Evolutionary conservation across 2,888 invertebrate species (phyloP), one percentile per base, ranked within the genome.

Genomic region (Limnephilus rhombicus): DNA sequence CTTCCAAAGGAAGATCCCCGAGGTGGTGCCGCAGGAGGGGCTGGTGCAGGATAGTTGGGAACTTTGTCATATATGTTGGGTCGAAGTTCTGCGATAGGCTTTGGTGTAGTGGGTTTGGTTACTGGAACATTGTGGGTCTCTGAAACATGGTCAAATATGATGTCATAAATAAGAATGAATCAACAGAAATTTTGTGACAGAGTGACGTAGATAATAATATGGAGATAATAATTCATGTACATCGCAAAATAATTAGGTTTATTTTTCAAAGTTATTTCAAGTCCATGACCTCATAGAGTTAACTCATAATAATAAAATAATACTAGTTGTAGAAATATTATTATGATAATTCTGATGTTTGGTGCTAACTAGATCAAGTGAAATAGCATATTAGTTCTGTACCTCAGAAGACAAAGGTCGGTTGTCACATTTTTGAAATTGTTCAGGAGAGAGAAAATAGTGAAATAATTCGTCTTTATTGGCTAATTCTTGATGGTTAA

Each of bases 31-130:
- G 68, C 68, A 2, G 68, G 68, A 3, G 96, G 96, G 0, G 96
- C 95, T 0, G 96, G 96, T n/a, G 96, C 95, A 13, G 96, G 95
- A 94, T 96, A 96, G 94, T 94, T 95, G 5, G 96, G 96, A 2
- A 95, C 94, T 3, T 95, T 94, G 91, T 96, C 96, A 90, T 94
- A 95, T 94, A 95, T 94, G 68, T 94, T 94, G 13, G 95, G 94
- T 7, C 95, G 95, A 95, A 93, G 31, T 7, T 92, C 92, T 2
- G 92, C 93, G 18, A 93, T 93, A 89, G 94, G 95, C 0, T 95
- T 95, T 34, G 95, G 93, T 2, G 95, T 94, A 82, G 92, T 91
- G n/a, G 95, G 94, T 29, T 95, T 95, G 0, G 95, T 94, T 4
- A 94, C 94, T 49, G 96, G 96, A 91, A 95, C 95, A 3, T 96